Evolutionary conservation across 30 jellyfish, hydroid and myxozoan genomes (phyloP).

Genomic region (Hydractinia echinata): DNA sequence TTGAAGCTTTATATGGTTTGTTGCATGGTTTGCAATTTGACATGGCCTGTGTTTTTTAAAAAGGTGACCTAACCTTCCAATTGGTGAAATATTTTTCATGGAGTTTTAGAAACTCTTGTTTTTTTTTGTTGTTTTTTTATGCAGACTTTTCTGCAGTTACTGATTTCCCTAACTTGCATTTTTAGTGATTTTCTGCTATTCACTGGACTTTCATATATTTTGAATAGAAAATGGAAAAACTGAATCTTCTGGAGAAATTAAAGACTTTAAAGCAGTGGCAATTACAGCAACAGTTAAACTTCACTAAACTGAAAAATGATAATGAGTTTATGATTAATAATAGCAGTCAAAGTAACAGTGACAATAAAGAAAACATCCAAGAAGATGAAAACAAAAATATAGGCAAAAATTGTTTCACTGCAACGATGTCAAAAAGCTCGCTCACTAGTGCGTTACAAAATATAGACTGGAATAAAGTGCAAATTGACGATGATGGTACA

Average conservation of each 20-base stretch:
- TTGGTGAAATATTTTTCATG: too few species aligned
- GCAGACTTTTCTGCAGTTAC: too few species aligned
- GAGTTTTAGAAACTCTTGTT: too few species aligned
- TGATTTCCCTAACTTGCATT: too few species aligned
- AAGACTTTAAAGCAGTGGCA: constrained; percentile 85
- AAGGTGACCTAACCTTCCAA: too few species aligned
- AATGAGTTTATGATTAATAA: neutral
- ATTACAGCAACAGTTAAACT: constrained; percentile 58
- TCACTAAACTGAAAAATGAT: constrained; percentile 21
- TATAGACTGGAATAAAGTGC: neutral
- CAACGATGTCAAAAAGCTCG: neutral
- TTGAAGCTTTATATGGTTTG: too few species aligned
- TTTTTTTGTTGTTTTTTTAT: too few species aligned
- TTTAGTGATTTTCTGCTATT: neutral
- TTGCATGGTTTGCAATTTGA: too few species aligned
- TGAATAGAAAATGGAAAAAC: constrained; percentile 29
- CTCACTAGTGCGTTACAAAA: constrained; percentile 2
- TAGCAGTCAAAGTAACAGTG: neutral
- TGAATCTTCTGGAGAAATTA: constrained; percentile 52
- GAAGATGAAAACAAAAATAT: neutral
- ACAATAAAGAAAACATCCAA: neutral
- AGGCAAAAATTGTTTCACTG: neutral
- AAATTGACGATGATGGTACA: neutral
- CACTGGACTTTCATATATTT: neutral
- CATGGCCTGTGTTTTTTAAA: too few species aligned